Evolutionary conservation across 1,140 invertebrate species (phyloP).

Genomic region (Drosophila murphyi): DNA sequence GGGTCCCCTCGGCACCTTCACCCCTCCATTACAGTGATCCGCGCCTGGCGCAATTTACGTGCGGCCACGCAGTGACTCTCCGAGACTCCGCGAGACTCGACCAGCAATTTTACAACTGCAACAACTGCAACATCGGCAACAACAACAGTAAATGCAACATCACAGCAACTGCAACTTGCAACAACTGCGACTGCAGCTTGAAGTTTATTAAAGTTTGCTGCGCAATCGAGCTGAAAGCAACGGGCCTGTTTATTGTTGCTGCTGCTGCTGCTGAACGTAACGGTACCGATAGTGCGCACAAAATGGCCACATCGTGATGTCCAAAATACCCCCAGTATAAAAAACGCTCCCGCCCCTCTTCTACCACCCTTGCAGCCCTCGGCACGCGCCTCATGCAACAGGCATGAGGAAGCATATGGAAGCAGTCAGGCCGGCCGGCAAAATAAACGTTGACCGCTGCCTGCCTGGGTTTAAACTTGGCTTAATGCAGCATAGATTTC

Average conservation of each 20-base stretch:
- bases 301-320: slow-evolving; percentile 79
- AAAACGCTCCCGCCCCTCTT: background rate
- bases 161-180: slow-evolving; percentile 53
- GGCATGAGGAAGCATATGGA: background rate
- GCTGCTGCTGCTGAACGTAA: slow-evolving; percentile 60
- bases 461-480: background rate
- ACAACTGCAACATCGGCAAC: slow-evolving; percentile 42
- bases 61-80: slow-evolving; percentile 59
- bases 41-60: slow-evolving; percentile 70
- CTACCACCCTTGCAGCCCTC: slow-evolving; percentile 5
- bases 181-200: slow-evolving; percentile 53
- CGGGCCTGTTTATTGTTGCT: slow-evolving; percentile 50
- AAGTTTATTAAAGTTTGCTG: slow-evolving; percentile 79
- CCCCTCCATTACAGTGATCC: slow-evolving; percentile 4
- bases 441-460: slow-evolving; percentile 16
- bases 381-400: slow-evolving; percentile 60
- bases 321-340: slow-evolving; percentile 36
- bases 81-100: slow-evolving; percentile 21
- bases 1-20: background rate
- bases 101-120: slow-evolving; percentile 48
- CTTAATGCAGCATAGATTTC: slow-evolving; percentile 39
- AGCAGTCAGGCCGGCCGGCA: slow-evolving; percentile 55
- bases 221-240: slow-evolving; percentile 75
- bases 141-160: slow-evolving; percentile 19
- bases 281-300: slow-evolving; percentile 78